Base-by-base conservation (phyloP, 2,113 vertebrate genomes). In the Anarrhichthys ocellatus region DNA sequence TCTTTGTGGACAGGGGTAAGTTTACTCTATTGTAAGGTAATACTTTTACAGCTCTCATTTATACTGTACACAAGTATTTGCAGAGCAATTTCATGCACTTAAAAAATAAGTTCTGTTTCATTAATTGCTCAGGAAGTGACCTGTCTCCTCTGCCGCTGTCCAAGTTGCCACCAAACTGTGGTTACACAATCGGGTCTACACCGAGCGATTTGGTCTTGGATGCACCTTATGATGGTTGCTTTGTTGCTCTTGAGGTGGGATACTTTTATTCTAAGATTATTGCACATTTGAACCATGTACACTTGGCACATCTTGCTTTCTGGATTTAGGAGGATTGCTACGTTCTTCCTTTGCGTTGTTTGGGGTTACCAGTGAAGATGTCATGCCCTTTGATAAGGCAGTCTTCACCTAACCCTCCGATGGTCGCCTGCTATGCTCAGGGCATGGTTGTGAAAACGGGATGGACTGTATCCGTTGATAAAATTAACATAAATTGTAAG, bases 201-300 rank as follows among this genome's bases (percentile, higher is more conserved):
- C 77, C 0, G 24, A 74, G 54, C 34, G 86, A 91, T 34, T 69
- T 93, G 56, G 73, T 92, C 58, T 86, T 95, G 6, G 70, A 76
- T 40, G 93, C 93, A 9, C 94, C 94, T 59, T 94, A 94, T 63
- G 77, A 94, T 77, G 94, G 94, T 3, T 96, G 94, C 73, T 95
- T 95, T 59, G 78, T 94, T 2, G 5, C 76, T 5, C 68, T 85
- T 13, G 84, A 95, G 92, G 94, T 95, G 64, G 22, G 87, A 40
- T 36, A 22, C 46, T 48, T 36, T 67, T 2, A 27, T 18, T 80
- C 6, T 27, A 6, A 78, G 32, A 36, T 1, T 9, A 22, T 2
- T 24, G 29, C 32, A 15, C 27, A 9, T 20, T 34, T 75, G 17
- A 65, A 40, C 2, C 2, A 2, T 34, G n/a, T 22, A 8, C 20